phyloP scores from a whole-genome alignment of 2,797 vertebrate species.

The Paramormyrops hopkinsi region DNA sequence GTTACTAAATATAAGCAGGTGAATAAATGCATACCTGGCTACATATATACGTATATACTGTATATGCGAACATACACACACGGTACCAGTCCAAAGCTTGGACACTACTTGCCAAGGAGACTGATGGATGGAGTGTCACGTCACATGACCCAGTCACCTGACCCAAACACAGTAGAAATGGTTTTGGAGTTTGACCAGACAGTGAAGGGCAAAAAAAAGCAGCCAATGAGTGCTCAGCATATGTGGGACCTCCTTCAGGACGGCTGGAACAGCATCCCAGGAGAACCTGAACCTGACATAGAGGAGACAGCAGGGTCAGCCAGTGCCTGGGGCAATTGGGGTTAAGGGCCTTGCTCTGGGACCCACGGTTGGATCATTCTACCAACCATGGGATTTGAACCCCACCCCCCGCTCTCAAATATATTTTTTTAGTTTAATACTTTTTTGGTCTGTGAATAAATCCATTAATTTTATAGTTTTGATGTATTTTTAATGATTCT shows the following conservation, averaged over 20 bases:
- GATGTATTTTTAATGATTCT: background rate
- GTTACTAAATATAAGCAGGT: background rate
- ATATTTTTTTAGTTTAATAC: background rate
- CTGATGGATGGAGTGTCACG: background rate
- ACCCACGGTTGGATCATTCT: background rate
- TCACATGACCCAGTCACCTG: background rate
- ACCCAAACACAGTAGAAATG: background rate
- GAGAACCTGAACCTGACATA: background rate
- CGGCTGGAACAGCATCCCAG: background rate
- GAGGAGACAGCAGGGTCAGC: background rate
- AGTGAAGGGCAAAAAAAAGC: background rate
- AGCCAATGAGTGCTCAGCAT: background rate
- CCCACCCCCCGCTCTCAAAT: background rate
- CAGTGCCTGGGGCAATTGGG: background rate
- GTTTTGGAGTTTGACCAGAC: background rate
- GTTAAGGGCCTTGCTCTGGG: background rate
- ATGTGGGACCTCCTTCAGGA: background rate
- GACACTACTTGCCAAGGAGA: background rate
- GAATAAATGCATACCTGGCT: background rate
- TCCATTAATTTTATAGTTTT: background rate
- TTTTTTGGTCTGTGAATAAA: background rate
- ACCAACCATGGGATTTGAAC: background rate
- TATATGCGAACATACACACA: background rate
- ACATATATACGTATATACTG: too few species aligned
- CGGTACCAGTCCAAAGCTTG: background rate